Evolutionary conservation across 1,140 invertebrate species (phyloP), one percentile per base, ranked within the genome.

Genomic region (Amphibalanus amphitrite): DNA sequence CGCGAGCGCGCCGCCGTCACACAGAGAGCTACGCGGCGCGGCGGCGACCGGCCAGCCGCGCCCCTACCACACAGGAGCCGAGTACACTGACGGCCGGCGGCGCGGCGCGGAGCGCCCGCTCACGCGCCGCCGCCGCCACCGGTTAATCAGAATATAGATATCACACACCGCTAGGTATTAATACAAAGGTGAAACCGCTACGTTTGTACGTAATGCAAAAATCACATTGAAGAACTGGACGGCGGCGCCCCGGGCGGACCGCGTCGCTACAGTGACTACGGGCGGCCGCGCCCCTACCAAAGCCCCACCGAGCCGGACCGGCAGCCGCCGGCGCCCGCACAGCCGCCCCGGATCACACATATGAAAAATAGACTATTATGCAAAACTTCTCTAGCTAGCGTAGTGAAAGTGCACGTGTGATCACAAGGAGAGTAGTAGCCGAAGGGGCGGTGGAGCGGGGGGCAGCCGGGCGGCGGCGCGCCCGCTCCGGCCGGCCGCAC

Each of bases 301-400:
- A 59, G 47, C 47, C 47, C 47, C 47, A 23, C 17, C 13, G 47
- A 59, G 47, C 47, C 10, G 13, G 33, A 38, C 33, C 4, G 33
- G 4, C 4, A 38, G 47, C 47, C 13, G 47, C 47, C 47, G 47
- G 13, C 20, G 47, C 13, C 47, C 47, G 17, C 47, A 20, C 6
- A 23, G 10, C 47, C 6, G 17, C 13, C 20, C 47, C 47, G 47
- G 47, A 23, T 23, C 47, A 59, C 47, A 59, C 13, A 59, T 59
- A 59, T 59, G 47, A 59, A 59, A 59, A 59, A 59, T 59, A 59
- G 47, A 59, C 47, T 59, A 59, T 59, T 59, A 59, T 59, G 47
- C 47, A 59, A 59, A 59, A 59, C 47, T 20, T 59, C 47, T 23
- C 47, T 59, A 59, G 47, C 47, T 59, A 59, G 47, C 47, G 47